A percentile compares a stretch with the other conserved stretches of the same genome.
Evolutionary conservation across 1,140 invertebrate genomes (phyloP).

Genomic region (Drosophila parvula): DNA sequence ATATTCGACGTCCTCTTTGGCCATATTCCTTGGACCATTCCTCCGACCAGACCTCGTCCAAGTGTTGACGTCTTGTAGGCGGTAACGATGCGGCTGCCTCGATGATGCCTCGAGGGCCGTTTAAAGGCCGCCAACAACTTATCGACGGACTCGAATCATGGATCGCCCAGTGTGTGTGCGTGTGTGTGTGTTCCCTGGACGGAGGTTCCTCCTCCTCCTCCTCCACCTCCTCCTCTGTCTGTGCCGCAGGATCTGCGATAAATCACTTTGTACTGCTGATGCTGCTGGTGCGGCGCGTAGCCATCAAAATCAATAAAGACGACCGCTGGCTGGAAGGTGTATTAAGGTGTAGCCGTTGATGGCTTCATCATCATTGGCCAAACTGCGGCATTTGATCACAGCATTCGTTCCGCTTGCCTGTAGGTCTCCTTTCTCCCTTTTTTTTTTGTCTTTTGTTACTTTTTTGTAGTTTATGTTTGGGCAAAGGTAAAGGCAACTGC

Average conservation of each 20-base stretch:
- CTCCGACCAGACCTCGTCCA: conserved; percentile 4
- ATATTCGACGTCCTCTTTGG: neutral
- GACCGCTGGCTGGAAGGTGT: conserved; percentile 49
- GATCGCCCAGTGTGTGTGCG: conserved; percentile 4
- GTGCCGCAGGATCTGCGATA: conserved; percentile 81
- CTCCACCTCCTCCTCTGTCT: conserved; percentile 17
- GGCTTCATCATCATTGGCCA: conserved; percentile 68
- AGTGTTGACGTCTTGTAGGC: conserved; percentile 81
- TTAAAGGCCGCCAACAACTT: conserved; percentile 68
- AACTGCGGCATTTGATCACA: conserved; percentile 66
- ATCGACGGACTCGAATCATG: conserved; percentile 73
- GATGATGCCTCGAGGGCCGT: conserved; percentile 51
- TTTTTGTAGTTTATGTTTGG: conserved; percentile 6
- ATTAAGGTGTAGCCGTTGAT: conserved; percentile 75
- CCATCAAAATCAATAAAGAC: conserved; percentile 73
- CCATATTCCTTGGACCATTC: conserved; percentile 15
- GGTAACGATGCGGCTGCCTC: conserved; percentile 33
- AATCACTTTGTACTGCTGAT: conserved; percentile 69
- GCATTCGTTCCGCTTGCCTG: conserved; percentile 69
- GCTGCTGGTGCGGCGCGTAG: conserved; percentile 16
- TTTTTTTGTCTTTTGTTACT: conserved; percentile 13
- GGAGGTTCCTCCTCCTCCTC: conserved; percentile 19
- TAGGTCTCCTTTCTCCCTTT: conserved; percentile 48
- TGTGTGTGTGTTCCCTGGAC: conserved; percentile 29
- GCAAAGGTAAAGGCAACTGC: conserved; percentile 8